Evolutionary conservation across 1,140 invertebrate species (phyloP), one percentile per base, ranked within the genome.

Genomic region (Mylabris phalerata): DNA sequence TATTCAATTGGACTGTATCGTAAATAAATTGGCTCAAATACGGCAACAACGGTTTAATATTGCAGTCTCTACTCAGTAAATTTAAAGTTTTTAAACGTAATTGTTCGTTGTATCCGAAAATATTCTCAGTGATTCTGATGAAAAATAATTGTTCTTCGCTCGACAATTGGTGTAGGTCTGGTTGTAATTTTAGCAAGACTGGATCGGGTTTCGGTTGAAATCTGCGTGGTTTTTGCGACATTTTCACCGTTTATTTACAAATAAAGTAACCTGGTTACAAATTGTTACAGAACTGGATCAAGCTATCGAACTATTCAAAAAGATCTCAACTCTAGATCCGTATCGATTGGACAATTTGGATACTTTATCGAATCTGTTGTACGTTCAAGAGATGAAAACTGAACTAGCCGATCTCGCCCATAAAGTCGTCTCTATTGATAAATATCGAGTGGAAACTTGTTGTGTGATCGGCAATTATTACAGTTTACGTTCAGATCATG

Each of bases 381-480:
- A 96, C 73, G 90, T 98, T 4, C 92, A 93, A 78, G 94, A 96
- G 73, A 84, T 94, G 76, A 85, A 91, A 68, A 89, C 90, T 55
- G 94, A 98, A 74, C 77, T 99, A 59, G 92, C 95, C 5, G 83
- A 92, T 75, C 79, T 99, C 57, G 96, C 97, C 5, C 94, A 98
- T 71, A 86, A 88, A 67, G 91, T 92, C 39, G 91, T 90, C 38
- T 86, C 91, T 71, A 94, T 97, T 62, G 95, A 99, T 74, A 98
- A 98, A 78, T 99, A 98, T 72, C 81, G 92, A 70, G 89, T 95
- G 9, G 95, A 99, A 79, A 98, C 96, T 1, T 98, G 96, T 75
- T 98, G 94, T 79, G 92, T 98, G 68, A 92, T 99, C 73, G 97
- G 95, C 48, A 99, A 99, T 78, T 98, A 98, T 75, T 98, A 98